phyloP scores from a whole-genome alignment of 2,113 vertebrate species.

The Okapia johnstoni region DNA sequence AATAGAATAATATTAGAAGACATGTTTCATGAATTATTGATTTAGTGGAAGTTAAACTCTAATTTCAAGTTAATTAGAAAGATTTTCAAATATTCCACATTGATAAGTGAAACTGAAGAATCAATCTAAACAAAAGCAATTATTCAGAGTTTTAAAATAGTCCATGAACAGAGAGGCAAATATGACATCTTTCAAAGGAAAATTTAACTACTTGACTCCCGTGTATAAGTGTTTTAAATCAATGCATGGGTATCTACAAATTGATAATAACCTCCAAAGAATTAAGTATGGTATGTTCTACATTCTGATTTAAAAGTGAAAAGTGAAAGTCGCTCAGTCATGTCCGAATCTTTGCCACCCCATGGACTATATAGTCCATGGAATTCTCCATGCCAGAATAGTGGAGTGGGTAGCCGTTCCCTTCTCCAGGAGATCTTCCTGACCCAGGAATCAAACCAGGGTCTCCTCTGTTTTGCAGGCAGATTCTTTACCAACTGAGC shows the following conservation, averaged over 20 bases:
- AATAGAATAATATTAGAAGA: not conserved
- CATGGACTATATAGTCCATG: not conserved
- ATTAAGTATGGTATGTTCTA: not conserved
- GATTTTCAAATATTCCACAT: not conserved
- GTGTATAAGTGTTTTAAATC: not conserved
- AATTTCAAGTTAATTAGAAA: constrained; percentile 3
- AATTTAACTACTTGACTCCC: not conserved
- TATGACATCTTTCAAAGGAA: not conserved
- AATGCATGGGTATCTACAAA: not conserved
- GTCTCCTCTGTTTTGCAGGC: not conserved
- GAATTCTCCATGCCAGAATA: not conserved
- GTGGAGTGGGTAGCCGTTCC: not conserved
- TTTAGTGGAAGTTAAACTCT: not conserved
- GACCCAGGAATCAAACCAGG: fast-evolving
- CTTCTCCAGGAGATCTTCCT: not conserved
- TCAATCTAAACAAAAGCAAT: not conserved
- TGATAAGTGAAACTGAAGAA: not conserved
- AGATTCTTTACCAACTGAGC: not conserved
- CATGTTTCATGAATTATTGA: not conserved
- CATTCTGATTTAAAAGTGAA: not conserved
- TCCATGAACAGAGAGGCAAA: not conserved
- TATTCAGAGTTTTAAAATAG: not conserved
- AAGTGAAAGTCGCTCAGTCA: not conserved
- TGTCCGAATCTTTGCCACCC: not conserved
- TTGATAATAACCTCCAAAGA: not conserved